Evolutionary conservation across 2,797 vertebrate genomes (phyloP).

Genomic region (Toxotes lorentzi): DNA sequence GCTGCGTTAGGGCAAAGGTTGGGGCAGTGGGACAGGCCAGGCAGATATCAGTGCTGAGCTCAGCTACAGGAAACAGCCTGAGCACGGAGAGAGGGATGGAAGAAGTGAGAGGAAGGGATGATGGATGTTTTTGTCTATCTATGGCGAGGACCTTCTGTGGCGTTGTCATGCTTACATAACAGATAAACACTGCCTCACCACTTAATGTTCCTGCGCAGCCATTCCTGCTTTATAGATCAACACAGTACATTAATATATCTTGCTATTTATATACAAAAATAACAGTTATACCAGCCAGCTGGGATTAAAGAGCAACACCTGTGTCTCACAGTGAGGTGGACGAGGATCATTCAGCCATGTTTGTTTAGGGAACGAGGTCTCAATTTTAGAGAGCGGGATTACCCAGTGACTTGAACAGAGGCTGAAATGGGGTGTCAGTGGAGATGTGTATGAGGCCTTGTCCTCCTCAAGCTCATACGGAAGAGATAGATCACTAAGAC

Average conservation of each 20-base stretch:
- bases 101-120: slow-evolving; percentile 46
- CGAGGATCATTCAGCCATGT: slow-evolving; percentile 27
- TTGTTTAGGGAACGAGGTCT: slow-evolving; percentile 42
- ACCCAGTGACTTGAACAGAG: slow-evolving; percentile 15
- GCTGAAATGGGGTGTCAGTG: slow-evolving; percentile 50
- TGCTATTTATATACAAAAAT: slow-evolving; percentile 57
- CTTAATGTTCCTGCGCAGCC: slow-evolving; percentile 11
- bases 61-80: slow-evolving; percentile 71
- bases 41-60: slow-evolving; percentile 72
- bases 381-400: slow-evolving; percentile 25
- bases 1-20: slow-evolving; percentile 65
- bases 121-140: slow-evolving; percentile 63
- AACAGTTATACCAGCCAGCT: slow-evolving; percentile 39
- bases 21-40: slow-evolving; percentile 41
- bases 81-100: slow-evolving; percentile 52
- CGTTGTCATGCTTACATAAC: slow-evolving; percentile 67
- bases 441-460: slow-evolving; percentile 40
- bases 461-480: slow-evolving; percentile 10
- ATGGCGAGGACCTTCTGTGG: slow-evolving; percentile 1
- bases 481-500: slow-evolving; percentile 5
- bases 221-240: slow-evolving; percentile 27
- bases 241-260: slow-evolving; percentile 30
- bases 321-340: slow-evolving; percentile 11
- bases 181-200: slow-evolving; percentile 36
- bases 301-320: slow-evolving; percentile 42